phyloP scores from a whole-genome alignment of 2,113 vertebrate species.

The Aleadryas rufinucha region DNA sequence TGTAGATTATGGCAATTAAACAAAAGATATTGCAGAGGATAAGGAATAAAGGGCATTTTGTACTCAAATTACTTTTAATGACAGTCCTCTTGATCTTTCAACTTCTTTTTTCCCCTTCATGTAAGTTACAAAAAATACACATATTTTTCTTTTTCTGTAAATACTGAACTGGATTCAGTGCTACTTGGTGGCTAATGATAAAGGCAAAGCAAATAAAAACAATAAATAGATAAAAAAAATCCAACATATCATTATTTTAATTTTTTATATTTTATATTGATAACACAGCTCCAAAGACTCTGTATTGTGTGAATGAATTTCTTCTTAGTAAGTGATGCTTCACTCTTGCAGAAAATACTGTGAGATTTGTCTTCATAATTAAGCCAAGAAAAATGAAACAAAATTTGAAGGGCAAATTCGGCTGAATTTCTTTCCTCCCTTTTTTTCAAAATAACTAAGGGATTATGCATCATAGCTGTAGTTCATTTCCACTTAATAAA shows the following conservation, averaged over 20 bases:
- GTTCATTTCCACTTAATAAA: background rate
- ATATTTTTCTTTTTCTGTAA: background rate
- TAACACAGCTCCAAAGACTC: background rate
- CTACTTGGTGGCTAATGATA: background rate
- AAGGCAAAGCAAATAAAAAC: background rate
- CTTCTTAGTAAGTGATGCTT: background rate
- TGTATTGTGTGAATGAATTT: background rate
- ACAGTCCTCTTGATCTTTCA: background rate
- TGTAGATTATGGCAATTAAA: background rate
- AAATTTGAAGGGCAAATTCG: background rate
- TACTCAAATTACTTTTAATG: background rate
- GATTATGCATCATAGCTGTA: background rate
- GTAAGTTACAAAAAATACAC: background rate
- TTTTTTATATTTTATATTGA: background rate
- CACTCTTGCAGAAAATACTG: background rate
- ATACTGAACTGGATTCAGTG: background rate
- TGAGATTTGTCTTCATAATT: background rate
- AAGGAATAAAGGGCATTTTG: background rate
- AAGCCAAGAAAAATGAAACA: background rate
- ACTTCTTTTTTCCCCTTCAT: background rate
- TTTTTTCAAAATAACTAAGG: background rate
- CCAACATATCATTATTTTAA: accelerated
- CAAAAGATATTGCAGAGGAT: background rate
- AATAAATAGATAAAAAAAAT: background rate
- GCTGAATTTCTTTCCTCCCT: background rate